Evolutionary conservation across 35 echinoderm and acorn worm genomes (phyloP), one percentile per base, ranked within the genome.

Genomic region (Diadema setosum): DNA sequence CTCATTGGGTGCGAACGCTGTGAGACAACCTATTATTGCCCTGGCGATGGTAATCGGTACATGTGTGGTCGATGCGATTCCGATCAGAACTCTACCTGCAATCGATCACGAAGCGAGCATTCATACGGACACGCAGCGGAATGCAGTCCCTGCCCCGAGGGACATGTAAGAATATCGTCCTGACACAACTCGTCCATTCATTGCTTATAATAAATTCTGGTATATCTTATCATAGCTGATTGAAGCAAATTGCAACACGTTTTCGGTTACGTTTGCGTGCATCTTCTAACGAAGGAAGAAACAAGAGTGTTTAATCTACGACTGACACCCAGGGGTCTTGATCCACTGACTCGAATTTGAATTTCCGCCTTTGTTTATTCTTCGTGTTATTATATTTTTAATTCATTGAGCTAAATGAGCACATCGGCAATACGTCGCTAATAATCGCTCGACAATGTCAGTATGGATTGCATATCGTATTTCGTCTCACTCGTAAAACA

Each of bases 81-180:
- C n/a, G 9, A 9, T n/a, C 9, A n/a, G n/a, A 52, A 52, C 48
- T n/a, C n/a, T n/a, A n/a, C 9, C n/a, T 52, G 48, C 48, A 52
- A 52, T 52, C 48, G 48, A 52, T 52, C 48, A 52, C n/a, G 9
- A 52, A 52, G 9, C 48, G 48, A 52, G n/a, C 48, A 52, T 52
- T 52, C 48, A 9, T 52, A 52, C n/a, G 48, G 48, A 52, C 48
- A 52, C n/a, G 48, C 48, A n/a, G n/a, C n/a, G 9, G 48, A 52
- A 52, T 52, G 48, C 48, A 52, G 48, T n/a, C 48, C 48, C 48
- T 52, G 48, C n/a, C 48, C 48, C 9, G 48, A 52, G n/a, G 48
- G 48, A 20, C 84, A 64, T 59, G 90, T 91, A 41, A 85, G 90
- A n/a, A n/a, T n/a, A n/a, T n/a, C n/a, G n/a, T n/a, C n/a, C n/a